Evolutionary conservation across 2,797 vertebrate species (phyloP), one percentile per base, ranked within the genome.

Genomic region (Xiphorhynchus erythropygius): DNA sequence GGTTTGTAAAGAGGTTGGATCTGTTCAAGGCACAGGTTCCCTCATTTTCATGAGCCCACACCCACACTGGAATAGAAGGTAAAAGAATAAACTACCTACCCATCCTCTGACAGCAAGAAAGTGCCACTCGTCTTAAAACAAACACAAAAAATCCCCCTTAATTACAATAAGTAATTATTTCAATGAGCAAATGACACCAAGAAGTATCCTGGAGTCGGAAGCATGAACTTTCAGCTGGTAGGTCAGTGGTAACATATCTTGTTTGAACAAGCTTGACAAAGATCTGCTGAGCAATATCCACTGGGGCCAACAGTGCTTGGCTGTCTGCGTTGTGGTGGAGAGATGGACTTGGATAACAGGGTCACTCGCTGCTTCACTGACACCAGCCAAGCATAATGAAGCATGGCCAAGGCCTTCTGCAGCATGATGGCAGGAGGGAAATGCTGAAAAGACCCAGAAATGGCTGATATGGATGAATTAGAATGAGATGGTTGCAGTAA

Each of bases 211-310:
- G 39, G 64, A 92, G 81, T 75, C 55, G 70, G 87, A 94, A 74
- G 73, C 76, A 68, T 83, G 94, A 96, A 96, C 90, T 89, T 77
- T 39, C 28, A 70, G 77, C 70, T 83, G 73, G 82, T 87, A 95
- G 94, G 96, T 95, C 94, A 92, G 33, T 6, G 69, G 94, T 94
- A 97, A 94, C 33, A 4, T 64, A 95, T 85, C 91, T 94, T 96
- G 94, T 97, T 97, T 96, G 91, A 79, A 96, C 57, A 97, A 94
- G 87, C 30, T 90, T 87, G 97, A 97, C 97, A 96, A 97, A 94
- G 95, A 96, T 97, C 97, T 97, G 96, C 97, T 97, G 97, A 97
- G 89, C 87, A 91, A 96, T 82, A 86, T 93, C 74, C 93, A 92
- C 1, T 1, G 15, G 47, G 90, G 94, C 96, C 97, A 97, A 77